Conservation (phyloP, 1,140 invertebrate genomes). For the Arion vulgaris region DNA sequence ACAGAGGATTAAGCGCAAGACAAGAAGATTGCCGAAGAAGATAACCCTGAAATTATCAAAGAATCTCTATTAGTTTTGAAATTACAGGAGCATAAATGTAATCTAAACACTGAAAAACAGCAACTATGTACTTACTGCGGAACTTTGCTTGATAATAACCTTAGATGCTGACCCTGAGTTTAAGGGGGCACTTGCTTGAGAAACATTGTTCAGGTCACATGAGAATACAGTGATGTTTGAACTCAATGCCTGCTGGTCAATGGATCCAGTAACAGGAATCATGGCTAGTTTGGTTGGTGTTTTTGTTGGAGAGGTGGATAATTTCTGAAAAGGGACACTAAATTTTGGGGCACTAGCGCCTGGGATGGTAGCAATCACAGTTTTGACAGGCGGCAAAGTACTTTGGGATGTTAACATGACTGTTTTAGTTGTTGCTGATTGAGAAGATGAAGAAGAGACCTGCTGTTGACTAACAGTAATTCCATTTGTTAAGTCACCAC, state of each 20-base stretch:
- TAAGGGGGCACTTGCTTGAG: conserved; percentile 35
- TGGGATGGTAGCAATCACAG: conserved; percentile 49
- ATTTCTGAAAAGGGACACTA: conserved; percentile 59
- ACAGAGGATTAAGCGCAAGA: too few relatives aligned
- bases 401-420: conserved; percentile 79
- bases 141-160: conserved; percentile 68
- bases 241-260: conserved; percentile 63
- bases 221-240: conserved; percentile 48
- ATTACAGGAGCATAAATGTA: too few relatives aligned
- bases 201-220: conserved; percentile 44
- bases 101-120: too few relatives aligned
- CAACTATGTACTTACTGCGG: conserved; percentile 52
- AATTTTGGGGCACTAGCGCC: conserved; percentile 62
- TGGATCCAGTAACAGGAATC: conserved; percentile 71
- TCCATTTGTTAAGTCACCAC: not conserved
- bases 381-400: conserved; percentile 58
- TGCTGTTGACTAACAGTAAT: conserved; percentile 15
- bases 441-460: not conserved
- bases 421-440: conserved; percentile 76
- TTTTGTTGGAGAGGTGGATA: conserved; percentile 66
- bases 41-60: too few relatives aligned
- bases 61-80: too few relatives aligned
- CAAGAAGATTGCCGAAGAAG: too few relatives aligned
- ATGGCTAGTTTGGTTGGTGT: conserved; percentile 71
- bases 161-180: conserved; percentile 71